phyloP scores from a whole-genome alignment of 2,113 vertebrate species.

The Myanophis thanlyinensis region DNA sequence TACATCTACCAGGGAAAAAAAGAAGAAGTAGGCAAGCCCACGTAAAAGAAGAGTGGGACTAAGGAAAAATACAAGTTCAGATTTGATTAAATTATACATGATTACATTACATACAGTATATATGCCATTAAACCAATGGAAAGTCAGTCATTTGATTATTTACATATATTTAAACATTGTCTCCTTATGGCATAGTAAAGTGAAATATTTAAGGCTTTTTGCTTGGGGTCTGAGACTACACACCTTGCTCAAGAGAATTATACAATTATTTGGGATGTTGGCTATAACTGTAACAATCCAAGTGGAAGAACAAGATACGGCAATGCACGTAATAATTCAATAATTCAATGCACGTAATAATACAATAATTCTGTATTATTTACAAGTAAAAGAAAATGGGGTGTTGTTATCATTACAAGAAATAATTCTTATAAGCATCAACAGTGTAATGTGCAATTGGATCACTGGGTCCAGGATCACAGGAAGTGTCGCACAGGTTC shows the following conservation, averaged over 20 bases:
- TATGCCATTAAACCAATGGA: not conserved
- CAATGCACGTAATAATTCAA: no score
- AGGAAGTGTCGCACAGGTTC: not conserved
- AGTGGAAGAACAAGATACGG: not conserved
- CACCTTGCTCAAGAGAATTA: not conserved
- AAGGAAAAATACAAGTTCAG: not conserved
- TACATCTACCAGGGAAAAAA: not conserved
- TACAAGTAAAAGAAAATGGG: not conserved
- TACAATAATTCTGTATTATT: no score
- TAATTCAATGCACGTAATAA: no score
- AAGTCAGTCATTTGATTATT: not conserved
- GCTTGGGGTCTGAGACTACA: not conserved
- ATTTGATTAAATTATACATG: not conserved
- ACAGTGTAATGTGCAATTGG: not conserved
- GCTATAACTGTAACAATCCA: not conserved
- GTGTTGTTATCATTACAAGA: not conserved
- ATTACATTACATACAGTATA: not conserved
- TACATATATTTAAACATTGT: not conserved
- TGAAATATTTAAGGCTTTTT: not conserved
- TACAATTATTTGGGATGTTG: not conserved
- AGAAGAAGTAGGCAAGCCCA: not conserved
- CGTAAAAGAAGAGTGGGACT: not conserved
- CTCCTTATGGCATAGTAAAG: not conserved
- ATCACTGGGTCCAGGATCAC: not conserved
- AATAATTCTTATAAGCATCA: not conserved